phyloP scores from a whole-genome alignment of 2,113 vertebrate genomes.

The Fukomys damarensis region DNA sequence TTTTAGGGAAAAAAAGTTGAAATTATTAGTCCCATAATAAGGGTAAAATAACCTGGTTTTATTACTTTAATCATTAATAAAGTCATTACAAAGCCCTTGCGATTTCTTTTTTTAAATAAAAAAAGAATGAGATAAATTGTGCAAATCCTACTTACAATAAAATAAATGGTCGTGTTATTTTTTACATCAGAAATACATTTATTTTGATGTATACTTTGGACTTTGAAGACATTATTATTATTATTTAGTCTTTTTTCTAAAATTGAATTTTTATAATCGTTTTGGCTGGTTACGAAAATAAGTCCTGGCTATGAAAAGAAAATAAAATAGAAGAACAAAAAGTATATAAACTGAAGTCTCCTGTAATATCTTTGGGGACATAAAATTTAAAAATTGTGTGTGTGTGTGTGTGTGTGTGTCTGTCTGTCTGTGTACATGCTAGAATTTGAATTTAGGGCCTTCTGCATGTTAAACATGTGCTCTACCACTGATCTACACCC shows the following conservation, averaged over 20 bases:
- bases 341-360: background rate
- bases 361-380: background rate
- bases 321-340: background rate
- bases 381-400: background rate
- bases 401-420: background rate
- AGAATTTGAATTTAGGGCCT: background rate
- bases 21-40: slow-evolving; percentile 32
- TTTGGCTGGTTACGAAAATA: slow-evolving; percentile 45
- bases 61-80: slow-evolving; percentile 59
- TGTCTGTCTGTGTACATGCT: background rate
- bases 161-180: background rate
- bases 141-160: background rate
- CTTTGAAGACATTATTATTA: background rate
- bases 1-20: slow-evolving; percentile 49
- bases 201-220: background rate
- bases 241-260: background rate
- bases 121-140: slow-evolving; percentile 31
- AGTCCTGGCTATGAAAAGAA: background rate
- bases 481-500: background rate
- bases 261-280: slow-evolving; percentile 15
- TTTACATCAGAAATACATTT: slow-evolving; percentile 36
- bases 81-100: background rate
- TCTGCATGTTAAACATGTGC: background rate
- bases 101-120: slow-evolving; percentile 10
- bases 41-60: slow-evolving; percentile 41